Percentiles rank a stretch among this genome's conserved stretches.
phyloP scores from a whole-genome alignment of 2,797 vertebrate genomes.

The Phaenicophaeus curvirostris region DNA sequence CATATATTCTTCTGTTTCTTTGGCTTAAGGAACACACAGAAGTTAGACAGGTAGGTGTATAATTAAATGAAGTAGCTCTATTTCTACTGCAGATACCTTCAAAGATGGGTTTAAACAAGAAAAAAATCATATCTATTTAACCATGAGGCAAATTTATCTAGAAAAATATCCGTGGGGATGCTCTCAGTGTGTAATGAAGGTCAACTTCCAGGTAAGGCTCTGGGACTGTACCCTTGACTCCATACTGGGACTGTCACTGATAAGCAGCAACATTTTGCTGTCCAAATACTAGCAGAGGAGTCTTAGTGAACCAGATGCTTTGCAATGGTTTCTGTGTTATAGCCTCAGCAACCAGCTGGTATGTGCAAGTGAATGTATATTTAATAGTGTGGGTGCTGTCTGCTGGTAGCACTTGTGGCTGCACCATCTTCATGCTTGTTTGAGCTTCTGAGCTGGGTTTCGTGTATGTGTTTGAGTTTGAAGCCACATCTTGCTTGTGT shows the following conservation, averaged over 20 bases:
- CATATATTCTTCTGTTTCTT: too few relatives aligned
- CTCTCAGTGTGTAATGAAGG: too few relatives aligned
- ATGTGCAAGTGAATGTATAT: too few relatives aligned
- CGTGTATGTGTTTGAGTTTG: neutral
- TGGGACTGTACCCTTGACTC: neutral
- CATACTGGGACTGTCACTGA: neutral
- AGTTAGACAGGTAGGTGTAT: too few relatives aligned
- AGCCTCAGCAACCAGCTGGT: neutral
- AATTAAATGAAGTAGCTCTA: too few relatives aligned
- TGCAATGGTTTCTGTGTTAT: rapidly evolving
- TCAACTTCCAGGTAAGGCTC: neutral
- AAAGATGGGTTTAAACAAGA: too few relatives aligned
- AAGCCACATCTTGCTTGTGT: neutral
- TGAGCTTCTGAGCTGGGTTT: neutral
- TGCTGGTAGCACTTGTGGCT: neutral
- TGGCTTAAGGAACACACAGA: too few relatives aligned
- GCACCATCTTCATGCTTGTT: rapidly evolving
- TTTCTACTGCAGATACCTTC: too few relatives aligned
- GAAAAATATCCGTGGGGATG: too few relatives aligned
- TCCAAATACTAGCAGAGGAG: neutral
- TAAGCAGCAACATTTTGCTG: neutral
- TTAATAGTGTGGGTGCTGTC: neutral
- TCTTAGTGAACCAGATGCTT: neutral
- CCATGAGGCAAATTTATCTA: too few relatives aligned
- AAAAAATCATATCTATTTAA: too few relatives aligned